A percentile compares a stretch with the other conserved stretches of the same genome.
These are phyloP conservation scores for Macroramphosus scolopax DNA, from an alignment of 2,797 vertebrate genomes.

Conservation along the genomic window DNA sequence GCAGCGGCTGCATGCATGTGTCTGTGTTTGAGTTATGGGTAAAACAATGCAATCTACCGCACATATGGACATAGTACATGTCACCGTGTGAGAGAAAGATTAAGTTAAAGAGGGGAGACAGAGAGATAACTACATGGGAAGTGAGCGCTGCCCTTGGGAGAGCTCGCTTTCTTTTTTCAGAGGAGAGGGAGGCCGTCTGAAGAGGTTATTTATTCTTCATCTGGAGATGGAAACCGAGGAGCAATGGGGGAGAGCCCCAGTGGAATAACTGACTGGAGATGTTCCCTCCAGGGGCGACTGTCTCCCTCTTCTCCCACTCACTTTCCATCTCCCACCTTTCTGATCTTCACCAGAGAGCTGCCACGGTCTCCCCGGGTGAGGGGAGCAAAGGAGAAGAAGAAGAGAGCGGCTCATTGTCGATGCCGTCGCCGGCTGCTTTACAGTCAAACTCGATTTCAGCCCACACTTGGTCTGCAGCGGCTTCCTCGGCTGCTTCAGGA, in stretches of 20 bases:
- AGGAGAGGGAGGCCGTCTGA: slow-evolving; percentile 62
- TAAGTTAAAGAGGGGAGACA: slow-evolving; percentile 40
- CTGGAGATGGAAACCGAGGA: slow-evolving; percentile 72
- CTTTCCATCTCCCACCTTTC: slow-evolving; percentile 71
- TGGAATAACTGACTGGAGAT: slow-evolving; percentile 71
- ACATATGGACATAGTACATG: slow-evolving; percentile 16
- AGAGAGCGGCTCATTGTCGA: slow-evolving; percentile 44
- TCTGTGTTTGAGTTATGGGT: not conserved
- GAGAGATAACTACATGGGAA: slow-evolving; percentile 56
- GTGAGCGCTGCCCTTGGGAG: slow-evolving; percentile 55
- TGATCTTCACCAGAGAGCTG: slow-evolving; percentile 71
- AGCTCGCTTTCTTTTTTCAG: slow-evolving; percentile 43
- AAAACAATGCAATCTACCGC: not conserved
- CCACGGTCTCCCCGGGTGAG: slow-evolving; percentile 61
- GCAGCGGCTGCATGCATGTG: too few species aligned
- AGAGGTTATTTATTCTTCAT: slow-evolving; percentile 82
- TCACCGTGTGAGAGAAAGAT: slow-evolving; percentile 30
- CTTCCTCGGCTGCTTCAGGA: slow-evolving; percentile 40
- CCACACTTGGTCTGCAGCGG: slow-evolving; percentile 55
- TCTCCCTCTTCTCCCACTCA: slow-evolving; percentile 57
- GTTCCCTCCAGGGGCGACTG: slow-evolving; percentile 64
- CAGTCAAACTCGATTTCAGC: slow-evolving; percentile 64
- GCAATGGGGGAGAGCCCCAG: slow-evolving; percentile 54
- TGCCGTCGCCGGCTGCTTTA: slow-evolving; percentile 56
- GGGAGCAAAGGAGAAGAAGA: slow-evolving; percentile 36